Evolutionary conservation across 35 echinoderm and acorn worm genomes (phyloP).

Genomic region (Chiridota heheva): DNA sequence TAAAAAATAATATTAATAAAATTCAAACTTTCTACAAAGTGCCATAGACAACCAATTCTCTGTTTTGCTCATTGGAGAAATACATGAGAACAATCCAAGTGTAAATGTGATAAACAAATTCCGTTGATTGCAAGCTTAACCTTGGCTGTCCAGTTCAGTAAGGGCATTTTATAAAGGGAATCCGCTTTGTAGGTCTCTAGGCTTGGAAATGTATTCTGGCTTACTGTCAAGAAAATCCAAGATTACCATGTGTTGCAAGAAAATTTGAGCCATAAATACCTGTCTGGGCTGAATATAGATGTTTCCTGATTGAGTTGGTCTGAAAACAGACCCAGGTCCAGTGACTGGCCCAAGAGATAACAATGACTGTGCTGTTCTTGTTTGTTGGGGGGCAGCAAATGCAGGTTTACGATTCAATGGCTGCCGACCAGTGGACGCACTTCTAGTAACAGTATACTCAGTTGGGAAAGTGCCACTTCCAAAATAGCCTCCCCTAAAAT

Average conservation of each 20-base stretch:
- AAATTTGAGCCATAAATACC: no score
- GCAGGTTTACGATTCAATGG: constrained; percentile 40
- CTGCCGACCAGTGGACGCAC: constrained; percentile 39
- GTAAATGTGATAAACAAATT: no score
- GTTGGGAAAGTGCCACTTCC: constrained; percentile 24
- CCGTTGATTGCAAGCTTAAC: not conserved
- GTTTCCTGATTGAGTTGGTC: constrained; percentile 60
- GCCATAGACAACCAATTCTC: no score
- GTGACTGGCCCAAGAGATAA: constrained; percentile 3
- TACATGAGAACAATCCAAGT: no score
- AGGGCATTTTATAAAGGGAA: not conserved
- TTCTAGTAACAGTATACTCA: not conserved
- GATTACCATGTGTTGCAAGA: no score
- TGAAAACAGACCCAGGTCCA: constrained; percentile 36
- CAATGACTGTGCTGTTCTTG: constrained; percentile 29
- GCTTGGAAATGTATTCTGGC: no score
- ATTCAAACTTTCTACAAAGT: no score
- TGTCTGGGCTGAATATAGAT: constrained; percentile 78
- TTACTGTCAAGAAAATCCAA: no score
- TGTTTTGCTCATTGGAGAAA: no score
- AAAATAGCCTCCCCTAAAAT: constrained; percentile 17
- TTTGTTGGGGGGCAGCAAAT: constrained; percentile 18
- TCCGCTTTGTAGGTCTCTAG: no score
- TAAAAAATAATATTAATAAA: no score
- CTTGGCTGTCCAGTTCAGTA: not conserved